Base-by-base conservation (phyloP, 2,888 invertebrate species). In the Hirtodrosophila duncani region DNA sequence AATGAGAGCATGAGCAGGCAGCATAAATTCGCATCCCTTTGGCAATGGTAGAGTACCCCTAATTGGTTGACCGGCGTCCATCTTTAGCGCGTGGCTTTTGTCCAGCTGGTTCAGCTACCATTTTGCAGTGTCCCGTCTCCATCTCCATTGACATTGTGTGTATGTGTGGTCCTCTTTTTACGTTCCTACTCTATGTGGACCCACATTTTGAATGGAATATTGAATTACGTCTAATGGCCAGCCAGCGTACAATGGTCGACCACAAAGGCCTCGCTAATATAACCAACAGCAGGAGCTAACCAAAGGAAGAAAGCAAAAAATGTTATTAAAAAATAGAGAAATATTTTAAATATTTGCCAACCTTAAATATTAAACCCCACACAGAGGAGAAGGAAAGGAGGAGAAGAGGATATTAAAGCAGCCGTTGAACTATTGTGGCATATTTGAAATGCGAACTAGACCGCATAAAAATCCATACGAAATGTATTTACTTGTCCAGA, bases 221-320 rank as follows among this genome's bases (percentile, higher is more conserved):
- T 80, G 81, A 78, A 72, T 72, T 77, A 80, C 72, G 38, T 50
- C 78, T 72, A 72, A 72, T 72, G 72, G 81, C 42, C 64, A 48
- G 55, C 38, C 30, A 49, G 36, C 53, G 53, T 34, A 77, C 59
- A 63, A 75, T 63, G 63, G 53, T 17, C 10, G 21, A 50, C 52
- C 38, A 57, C 53, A 64, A 65, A 77, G 51, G 24, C 41, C 43
- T 20, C 44, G 26, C 38, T 56, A 42, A 39, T 45, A n/a, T n/a
- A n/a, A n/a, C n/a, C n/a, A 70, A 45, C 37, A 44, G 50, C 30
- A 17, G 27, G 20, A 41, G 33, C 17, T 26, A 14, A 29, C 44
- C 29, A 16, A 16, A 34, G 33, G 21, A 26, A 21, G 6, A 45
- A 17, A 36, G 5, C 27, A 5, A 27, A 48, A 45, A 50, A 38